Base-by-base conservation (phyloP, 2,797 vertebrate species). In the Neoniphon sammara region DNA sequence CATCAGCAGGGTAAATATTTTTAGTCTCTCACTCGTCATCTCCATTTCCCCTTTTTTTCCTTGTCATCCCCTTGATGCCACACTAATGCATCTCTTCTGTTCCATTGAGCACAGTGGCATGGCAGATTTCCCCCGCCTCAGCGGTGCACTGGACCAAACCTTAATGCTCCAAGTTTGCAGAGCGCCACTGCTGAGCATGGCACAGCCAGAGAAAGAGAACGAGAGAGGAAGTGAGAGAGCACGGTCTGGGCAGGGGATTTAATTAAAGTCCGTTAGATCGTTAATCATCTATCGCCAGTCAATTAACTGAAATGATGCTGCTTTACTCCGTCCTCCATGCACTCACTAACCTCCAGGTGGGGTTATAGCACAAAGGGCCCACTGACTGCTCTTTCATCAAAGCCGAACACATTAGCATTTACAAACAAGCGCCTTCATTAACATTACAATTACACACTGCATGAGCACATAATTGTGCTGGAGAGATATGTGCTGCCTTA, bases 81-180 rank as follows among this genome's bases (percentile, higher is more conserved):
- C 88, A 92, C 88, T 93, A 93, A 94, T 94, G 92, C 85, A 91
- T 88, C 80, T 92, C 87, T 87, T 89, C 87, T 93, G 90, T 93
- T 92, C 88, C 91, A 91, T 86, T 89, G 89, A 93, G 78, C 90
- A 90, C 90, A 89, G 73, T 85, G 87, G 83, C 87, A 79, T 89
- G 91, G 91, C 91, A 92, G 87, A 93, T 90, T 90, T 84, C 85
- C 79, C 78, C 72, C 68, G 73, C 83, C 88, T 85, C 85, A 44
- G 70, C 62, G 79, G 87, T 90, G 89, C 90, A 91, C 47, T 75
- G 82, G 88, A 90, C 83, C 87, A 71, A 81, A 75, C 65, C 71
- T 61, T 92, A 92, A 92, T 88, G 84, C 78, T 74, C 42, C 62
- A 75, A 90, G 81, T 90, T 88, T 82, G 68, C 86, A 70, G 77